A percentile compares a stretch with the other conserved stretches of the same genome.
phyloP scores from a whole-genome alignment of 1,140 invertebrate genomes.

The Drosophila takahashii region DNA sequence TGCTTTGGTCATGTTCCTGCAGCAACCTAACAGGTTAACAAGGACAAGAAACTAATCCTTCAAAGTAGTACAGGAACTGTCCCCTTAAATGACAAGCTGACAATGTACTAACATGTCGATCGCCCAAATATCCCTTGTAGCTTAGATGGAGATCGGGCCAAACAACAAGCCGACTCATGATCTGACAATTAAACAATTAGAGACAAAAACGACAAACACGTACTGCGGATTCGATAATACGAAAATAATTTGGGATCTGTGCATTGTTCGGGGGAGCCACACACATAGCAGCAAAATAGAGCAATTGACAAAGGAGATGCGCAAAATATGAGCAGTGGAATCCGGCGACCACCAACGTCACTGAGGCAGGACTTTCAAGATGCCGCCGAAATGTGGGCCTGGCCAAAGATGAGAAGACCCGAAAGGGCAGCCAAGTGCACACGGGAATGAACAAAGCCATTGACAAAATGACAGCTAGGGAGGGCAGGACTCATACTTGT shows the following conservation, averaged over 20 bases:
- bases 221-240: constrained; percentile 72
- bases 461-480: constrained; percentile 57
- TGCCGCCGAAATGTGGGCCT: constrained; percentile 64
- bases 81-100: constrained; percentile 62
- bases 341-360: constrained; percentile 67
- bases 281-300: constrained; percentile 69
- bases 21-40: constrained; percentile 51
- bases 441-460: constrained; percentile 74
- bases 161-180: constrained; percentile 59
- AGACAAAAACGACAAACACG: constrained; percentile 65
- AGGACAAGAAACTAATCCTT: constrained; percentile 56
- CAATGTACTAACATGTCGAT: constrained; percentile 57
- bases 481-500: constrained; percentile 17
- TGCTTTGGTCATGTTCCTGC: constrained; percentile 38
- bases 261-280: constrained; percentile 42
- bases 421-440: constrained; percentile 36
- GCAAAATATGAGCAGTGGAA: constrained; percentile 65
- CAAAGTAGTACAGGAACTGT: constrained; percentile 51
- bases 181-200: constrained; percentile 81
- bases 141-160: constrained; percentile 4
- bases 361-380: constrained; percentile 50
- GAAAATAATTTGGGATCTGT: constrained; percentile 72
- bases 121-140: constrained; percentile 7
- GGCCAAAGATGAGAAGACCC: constrained; percentile 67
- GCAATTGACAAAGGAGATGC: constrained; percentile 77